phyloP scores from a whole-genome alignment of 2,888 invertebrate species.

The Empis stercorea region DNA sequence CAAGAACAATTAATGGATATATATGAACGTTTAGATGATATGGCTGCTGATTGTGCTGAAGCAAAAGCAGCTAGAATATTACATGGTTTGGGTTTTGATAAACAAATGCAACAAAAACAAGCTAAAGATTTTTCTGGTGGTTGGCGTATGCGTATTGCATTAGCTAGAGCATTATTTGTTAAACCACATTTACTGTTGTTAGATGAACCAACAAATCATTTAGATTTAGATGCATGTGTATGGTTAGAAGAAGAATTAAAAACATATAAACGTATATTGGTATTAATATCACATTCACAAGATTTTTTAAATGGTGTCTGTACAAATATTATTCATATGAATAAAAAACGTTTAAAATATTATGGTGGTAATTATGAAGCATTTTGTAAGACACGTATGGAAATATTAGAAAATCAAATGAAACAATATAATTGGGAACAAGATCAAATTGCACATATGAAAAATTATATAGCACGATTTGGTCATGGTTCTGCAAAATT shows the following conservation, averaged over 20 bases:
- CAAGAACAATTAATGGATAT: constrained; percentile 96
- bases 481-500: constrained; percentile 99
- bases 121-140: constrained; percentile 85
- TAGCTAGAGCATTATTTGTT: constrained; percentile 92
- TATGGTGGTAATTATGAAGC: constrained; percentile 97
- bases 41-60: constrained; percentile 91
- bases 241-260: constrained; percentile 98
- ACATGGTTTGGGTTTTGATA: constrained; percentile 90
- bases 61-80: constrained; percentile 88
- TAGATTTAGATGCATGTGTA: constrained; percentile 97
- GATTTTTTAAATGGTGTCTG: constrained; percentile 97
- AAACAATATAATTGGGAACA: constrained; percentile 99
- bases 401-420: constrained; percentile 94
- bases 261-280: constrained; percentile 90
- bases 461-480: constrained; percentile 98
- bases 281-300: constrained; percentile 98
- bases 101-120: constrained; percentile 72
- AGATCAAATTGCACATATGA: constrained; percentile 98
- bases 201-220: constrained; percentile 98
- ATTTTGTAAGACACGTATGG: constrained; percentile 85
- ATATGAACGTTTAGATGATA: constrained; percentile 93
- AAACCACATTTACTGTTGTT: constrained; percentile 92
- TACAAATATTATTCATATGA: constrained; percentile 92
- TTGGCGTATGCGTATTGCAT: constrained; percentile 98
- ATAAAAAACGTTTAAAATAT: constrained; percentile 84